phyloP scores from a whole-genome alignment of 2,797 vertebrate genomes.

The Acridotheres tristis region DNA sequence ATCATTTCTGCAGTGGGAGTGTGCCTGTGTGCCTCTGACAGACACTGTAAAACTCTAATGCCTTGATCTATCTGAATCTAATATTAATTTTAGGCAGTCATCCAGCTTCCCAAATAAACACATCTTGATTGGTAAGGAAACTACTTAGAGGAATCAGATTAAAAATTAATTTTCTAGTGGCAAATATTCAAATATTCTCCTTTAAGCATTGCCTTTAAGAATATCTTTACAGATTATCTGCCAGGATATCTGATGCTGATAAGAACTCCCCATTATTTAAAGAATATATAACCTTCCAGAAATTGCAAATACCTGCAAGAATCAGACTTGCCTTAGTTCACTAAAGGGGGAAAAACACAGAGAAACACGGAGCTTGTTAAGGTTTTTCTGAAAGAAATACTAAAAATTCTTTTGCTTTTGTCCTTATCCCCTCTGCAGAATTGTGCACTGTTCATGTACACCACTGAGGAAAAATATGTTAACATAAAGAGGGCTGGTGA shows the following conservation, averaged over 20 bases:
- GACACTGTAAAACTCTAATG: neutral
- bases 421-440: slow-evolving; percentile 21
- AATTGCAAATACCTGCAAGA: neutral
- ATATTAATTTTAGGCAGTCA: neutral
- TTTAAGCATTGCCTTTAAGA: neutral
- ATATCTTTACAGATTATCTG: neutral
- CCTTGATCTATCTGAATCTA: neutral
- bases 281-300: neutral
- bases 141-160: neutral
- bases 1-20: neutral
- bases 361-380: slow-evolving; percentile 25
- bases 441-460: slow-evolving; percentile 69
- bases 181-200: neutral
- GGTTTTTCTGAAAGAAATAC: slow-evolving; percentile 59
- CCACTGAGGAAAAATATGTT: slow-evolving; percentile 76
- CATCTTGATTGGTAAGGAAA: neutral
- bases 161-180: neutral
- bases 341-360: neutral
- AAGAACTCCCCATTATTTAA: neutral
- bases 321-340: slow-evolving; percentile 1
- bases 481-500: slow-evolving; percentile 76
- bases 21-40: neutral
- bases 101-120: neutral
- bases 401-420: slow-evolving; percentile 57
- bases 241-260: neutral